Conservation (phyloP, 2,113 vertebrate species). For the Micronisus gabar region DNA sequence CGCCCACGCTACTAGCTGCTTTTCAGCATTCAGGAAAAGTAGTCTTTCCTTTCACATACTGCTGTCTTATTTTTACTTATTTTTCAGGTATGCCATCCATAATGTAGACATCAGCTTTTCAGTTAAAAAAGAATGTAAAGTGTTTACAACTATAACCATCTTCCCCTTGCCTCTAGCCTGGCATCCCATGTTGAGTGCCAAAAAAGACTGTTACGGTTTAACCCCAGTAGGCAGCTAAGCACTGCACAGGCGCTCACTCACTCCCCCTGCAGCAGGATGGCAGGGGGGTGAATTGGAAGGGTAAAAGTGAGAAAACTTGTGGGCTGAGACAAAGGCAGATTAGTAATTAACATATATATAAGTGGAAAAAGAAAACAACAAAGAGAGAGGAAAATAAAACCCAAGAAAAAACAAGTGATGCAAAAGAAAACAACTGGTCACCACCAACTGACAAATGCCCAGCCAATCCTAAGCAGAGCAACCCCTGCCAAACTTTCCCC, state of each 20-base stretch:
- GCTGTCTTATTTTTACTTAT: background rate
- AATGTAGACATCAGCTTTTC: background rate
- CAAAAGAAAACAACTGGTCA: too few species aligned
- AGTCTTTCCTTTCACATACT: background rate
- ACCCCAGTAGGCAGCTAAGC: background rate
- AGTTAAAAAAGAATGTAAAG: background rate
- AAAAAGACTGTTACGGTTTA: background rate
- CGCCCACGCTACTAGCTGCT: background rate
- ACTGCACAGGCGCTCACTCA: background rate
- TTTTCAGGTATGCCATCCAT: background rate
- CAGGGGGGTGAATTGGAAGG: too few species aligned
- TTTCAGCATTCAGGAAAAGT: background rate
- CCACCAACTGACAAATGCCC: too few species aligned
- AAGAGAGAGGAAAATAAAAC: too few species aligned
- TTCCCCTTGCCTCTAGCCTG: background rate
- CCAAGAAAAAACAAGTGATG: too few species aligned
- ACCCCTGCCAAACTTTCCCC: too few species aligned
- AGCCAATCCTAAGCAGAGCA: too few species aligned
- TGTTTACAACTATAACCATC: background rate
- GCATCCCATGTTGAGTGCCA: background rate
- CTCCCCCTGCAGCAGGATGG: background rate
- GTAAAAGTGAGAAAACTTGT: too few species aligned
- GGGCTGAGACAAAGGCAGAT: too few species aligned
- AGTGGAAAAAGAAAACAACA: too few species aligned
- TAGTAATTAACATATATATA: too few species aligned